phyloP scores from a whole-genome alignment of 1,140 invertebrate species.

The Zaprionus tsacasi region DNA sequence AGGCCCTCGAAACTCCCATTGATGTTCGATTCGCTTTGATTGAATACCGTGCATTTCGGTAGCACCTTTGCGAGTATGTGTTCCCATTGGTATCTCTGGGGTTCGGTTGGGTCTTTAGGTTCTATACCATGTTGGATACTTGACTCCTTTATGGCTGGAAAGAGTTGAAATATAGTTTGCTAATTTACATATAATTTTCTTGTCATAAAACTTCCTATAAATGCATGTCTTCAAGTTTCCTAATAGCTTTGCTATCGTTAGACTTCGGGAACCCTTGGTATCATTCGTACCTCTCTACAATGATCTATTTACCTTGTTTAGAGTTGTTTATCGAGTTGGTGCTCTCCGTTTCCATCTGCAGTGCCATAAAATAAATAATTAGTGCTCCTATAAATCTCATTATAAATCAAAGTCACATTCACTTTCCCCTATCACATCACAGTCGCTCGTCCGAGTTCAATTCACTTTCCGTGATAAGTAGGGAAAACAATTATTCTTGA shows the following conservation, averaged over 20 bases:
- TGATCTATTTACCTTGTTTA: too few relatives aligned
- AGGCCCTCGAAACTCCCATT: constrained; percentile 22
- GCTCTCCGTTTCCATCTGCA: background rate
- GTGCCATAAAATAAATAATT: background rate
- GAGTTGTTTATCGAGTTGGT: too few relatives aligned
- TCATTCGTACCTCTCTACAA: too few relatives aligned
- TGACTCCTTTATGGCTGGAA: constrained; percentile 3
- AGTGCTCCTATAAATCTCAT: background rate
- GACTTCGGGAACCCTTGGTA: too few relatives aligned
- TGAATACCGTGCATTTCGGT: constrained; percentile 8
- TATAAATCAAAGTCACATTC: background rate
- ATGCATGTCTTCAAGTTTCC: background rate
- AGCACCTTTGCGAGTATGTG: background rate
- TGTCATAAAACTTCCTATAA: background rate
- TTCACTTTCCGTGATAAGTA: constrained; percentile 1
- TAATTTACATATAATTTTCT: background rate
- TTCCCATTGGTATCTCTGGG: background rate
- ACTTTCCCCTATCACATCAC: background rate
- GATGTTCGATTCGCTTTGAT: constrained; percentile 9
- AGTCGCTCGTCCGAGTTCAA: background rate
- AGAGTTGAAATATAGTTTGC: constrained; percentile 7
- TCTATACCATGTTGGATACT: background rate
- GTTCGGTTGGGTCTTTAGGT: too few relatives aligned
- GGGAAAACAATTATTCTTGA: constrained; percentile 5
- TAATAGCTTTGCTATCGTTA: too few relatives aligned